phyloP scores from a whole-genome alignment of 2,797 vertebrate genomes.

The Natrix natrix region DNA sequence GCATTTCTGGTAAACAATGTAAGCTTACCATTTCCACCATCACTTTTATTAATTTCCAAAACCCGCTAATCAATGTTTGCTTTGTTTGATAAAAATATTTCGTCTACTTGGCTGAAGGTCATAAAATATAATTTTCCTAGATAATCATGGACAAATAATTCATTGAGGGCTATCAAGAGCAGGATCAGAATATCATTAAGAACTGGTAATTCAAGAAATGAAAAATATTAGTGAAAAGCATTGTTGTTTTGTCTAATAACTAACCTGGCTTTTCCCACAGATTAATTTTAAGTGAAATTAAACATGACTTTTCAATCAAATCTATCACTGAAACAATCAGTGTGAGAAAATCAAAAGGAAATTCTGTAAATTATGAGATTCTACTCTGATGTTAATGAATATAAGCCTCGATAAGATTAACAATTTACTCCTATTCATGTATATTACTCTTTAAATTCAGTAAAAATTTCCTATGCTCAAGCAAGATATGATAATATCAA shows the following conservation, averaged over 20 bases:
- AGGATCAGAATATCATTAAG: not conserved
- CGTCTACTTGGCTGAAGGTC: not conserved
- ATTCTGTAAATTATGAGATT: not conserved
- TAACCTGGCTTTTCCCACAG: not conserved
- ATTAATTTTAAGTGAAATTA: not conserved
- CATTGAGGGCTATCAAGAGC: not conserved
- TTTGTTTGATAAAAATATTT: not conserved
- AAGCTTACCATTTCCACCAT: not conserved
- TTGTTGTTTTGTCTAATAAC: not conserved
- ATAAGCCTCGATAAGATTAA: not conserved
- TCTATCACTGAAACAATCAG: not conserved
- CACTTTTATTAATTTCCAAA: not conserved
- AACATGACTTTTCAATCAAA: not conserved
- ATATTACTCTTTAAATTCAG: not conserved
- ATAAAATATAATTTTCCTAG: not conserved
- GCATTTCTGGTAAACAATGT: not conserved
- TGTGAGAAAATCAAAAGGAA: not conserved
- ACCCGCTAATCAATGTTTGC: not conserved
- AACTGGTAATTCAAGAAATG: not conserved
- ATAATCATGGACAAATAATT: not conserved
- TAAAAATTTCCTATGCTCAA: not conserved
- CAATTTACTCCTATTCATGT: not conserved
- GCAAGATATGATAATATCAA: not conserved
- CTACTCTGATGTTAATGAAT: not conserved
- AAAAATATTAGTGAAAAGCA: not conserved